Conservation (phyloP, 2,888 invertebrate genomes). For the Timema cristinae region DNA sequence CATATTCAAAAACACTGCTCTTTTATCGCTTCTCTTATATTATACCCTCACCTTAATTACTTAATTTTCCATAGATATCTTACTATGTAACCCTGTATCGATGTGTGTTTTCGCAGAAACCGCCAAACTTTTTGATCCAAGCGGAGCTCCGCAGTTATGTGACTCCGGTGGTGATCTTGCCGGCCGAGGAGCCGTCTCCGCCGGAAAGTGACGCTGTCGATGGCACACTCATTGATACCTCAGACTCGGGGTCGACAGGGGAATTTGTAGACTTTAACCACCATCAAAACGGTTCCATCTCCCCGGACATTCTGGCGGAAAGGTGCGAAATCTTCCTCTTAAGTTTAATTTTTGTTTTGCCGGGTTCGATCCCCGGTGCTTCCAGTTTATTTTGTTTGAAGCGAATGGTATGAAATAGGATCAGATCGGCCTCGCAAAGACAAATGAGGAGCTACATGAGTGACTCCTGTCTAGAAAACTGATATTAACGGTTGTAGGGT, state of each 20-base stretch:
- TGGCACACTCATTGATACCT: slow-evolving; percentile 64
- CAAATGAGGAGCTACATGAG: too few relatives aligned
- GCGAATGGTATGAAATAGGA: too few relatives aligned
- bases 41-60: too few relatives aligned
- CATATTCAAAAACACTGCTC: too few relatives aligned
- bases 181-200: slow-evolving; percentile 57
- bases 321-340: slow-evolving; percentile 39
- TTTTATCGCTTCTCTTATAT: too few relatives aligned
- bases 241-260: slow-evolving; percentile 51
- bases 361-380: not conserved
- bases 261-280: slow-evolving; percentile 37
- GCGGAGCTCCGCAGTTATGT: slow-evolving; percentile 91
- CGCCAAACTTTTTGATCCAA: slow-evolving; percentile 92
- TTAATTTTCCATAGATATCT: too few relatives aligned
- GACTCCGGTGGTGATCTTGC: slow-evolving; percentile 86
- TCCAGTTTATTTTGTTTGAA: not conserved
- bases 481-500: too few relatives aligned
- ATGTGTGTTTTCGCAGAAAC: slow-evolving; percentile 52
- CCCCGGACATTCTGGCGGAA: slow-evolving; percentile 49
- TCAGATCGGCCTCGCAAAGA: too few relatives aligned
- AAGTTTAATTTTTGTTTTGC: not conserved
- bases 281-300: slow-evolving; percentile 46
- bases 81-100: too few relatives aligned
- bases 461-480: too few relatives aligned
- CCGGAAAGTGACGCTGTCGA: slow-evolving; percentile 53